Conservation (phyloP, 2,113 vertebrate genomes). For the Apus apus region DNA sequence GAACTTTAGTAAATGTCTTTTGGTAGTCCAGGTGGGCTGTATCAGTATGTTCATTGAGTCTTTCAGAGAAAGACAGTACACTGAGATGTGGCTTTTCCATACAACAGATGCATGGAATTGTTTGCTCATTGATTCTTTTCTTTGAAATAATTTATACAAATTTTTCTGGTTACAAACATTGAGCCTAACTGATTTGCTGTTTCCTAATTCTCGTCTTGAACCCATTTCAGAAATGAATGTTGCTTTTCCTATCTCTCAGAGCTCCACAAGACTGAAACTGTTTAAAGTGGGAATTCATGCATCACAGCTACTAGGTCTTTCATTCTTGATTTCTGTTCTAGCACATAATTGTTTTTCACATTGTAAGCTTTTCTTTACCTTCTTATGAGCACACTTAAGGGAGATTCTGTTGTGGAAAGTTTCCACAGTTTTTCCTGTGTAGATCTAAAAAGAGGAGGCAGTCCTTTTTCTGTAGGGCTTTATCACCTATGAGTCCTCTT, state of each 20-base stretch:
- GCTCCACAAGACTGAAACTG: neutral
- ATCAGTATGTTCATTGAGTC: neutral
- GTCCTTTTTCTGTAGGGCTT: neutral
- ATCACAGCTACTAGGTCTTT: neutral
- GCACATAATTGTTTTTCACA: neutral
- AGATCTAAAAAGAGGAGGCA: neutral
- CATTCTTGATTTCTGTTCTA: neutral
- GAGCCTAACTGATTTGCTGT: neutral
- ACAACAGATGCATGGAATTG: neutral
- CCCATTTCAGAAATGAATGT: neutral
- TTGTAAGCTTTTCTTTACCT: neutral
- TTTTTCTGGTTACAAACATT: neutral
- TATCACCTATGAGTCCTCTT: neutral
- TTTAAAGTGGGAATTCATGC: neutral
- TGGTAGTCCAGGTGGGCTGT: neutral
- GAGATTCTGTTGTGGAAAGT: neutral
- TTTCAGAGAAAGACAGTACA: neutral
- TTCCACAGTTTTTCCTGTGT: neutral
- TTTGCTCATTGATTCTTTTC: neutral
- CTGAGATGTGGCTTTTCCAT: neutral
- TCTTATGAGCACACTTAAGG: neutral
- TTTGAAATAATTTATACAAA: rapidly evolving
- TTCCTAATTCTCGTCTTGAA: neutral
- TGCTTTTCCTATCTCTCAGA: neutral
- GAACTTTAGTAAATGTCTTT: neutral